These are phyloP conservation scores for Ciconia maguari DNA, from an alignment of 2,113 vertebrate species.

Conservation along the genomic window DNA sequence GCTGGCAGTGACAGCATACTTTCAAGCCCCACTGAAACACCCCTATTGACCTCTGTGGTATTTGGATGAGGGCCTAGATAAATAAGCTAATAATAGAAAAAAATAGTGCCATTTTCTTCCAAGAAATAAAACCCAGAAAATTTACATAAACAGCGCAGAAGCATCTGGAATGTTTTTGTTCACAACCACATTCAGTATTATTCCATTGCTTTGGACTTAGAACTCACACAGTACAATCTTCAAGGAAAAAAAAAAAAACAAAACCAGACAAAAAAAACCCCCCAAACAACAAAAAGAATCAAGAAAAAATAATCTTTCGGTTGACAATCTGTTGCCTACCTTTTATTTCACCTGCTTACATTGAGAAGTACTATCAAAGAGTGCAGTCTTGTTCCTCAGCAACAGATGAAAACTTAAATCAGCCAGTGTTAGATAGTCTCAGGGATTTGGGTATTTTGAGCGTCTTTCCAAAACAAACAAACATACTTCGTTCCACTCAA, in stretches of 20 bases:
- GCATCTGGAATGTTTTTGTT: neutral
- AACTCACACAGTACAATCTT: neutral
- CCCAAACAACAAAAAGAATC: neutral
- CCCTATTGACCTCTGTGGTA: neutral
- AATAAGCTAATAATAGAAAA: neutral
- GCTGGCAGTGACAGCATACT: neutral
- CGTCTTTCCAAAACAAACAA: neutral
- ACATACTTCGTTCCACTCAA: neutral
- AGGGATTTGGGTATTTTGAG: neutral
- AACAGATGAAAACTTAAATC: neutral
- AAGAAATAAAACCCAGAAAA: neutral
- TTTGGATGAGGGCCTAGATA: neutral
- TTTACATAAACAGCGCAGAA: neutral
- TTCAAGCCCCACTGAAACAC: neutral
- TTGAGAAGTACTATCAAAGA: neutral
- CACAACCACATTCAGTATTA: neutral
- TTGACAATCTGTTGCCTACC: neutral
- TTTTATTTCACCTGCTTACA: neutral
- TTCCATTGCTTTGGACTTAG: neutral
- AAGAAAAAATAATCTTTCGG: neutral
- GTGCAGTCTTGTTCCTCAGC: neutral
- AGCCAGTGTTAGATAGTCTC: neutral
- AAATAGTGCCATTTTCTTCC: neutral
- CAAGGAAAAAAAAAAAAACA: neutral
- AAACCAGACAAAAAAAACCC: neutral